Evolutionary conservation across 2,888 invertebrate genomes (phyloP), one percentile per base, ranked within the genome.

Genomic region (Cyrtodaria siliqua): DNA sequence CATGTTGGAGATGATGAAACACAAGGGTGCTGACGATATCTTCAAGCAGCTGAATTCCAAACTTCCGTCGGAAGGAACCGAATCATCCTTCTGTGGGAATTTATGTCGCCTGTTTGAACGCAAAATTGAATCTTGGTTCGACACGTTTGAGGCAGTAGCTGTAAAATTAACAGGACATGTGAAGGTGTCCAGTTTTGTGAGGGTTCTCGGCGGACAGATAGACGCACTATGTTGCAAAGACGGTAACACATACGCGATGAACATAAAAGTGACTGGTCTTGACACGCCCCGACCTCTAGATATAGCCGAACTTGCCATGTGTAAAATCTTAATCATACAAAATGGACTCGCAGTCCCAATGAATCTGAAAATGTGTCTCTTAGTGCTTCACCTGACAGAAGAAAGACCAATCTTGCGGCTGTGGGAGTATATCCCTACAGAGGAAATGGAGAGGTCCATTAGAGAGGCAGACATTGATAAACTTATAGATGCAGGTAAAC

Each of bases 401-500:
- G 86, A 87, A 20, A 73, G 87, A 20, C 89, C 89, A 0, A 86
- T 89, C 38, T 73, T 89, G 14, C 62, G 89, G 38, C 78, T 89
- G 16, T 89, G 89, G 89, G 83, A 85, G 61, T 86, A 88, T 56
- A 61, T 59, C 3, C 89, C 89, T 2, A 79, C 87, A 2, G 81
- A 62, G 2, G 87, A 87, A 60, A 88, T 89, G 89, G 88, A 89
- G 47, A 61, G 62, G 12, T 79, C 89, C 0, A 82, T 89, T 27
- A 62, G 84, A 40, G 82, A 86, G 57, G 87, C 86, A 0, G 89
- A 89, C 59, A 86, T 89, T 33, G 89, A 89, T 57, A 83, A 82
- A 61, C 73, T 89, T 56, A 89, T 89, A n/a, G 88, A 88, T 63
- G 85, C 88, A 3, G 89, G 88, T 20, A 84, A 84, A 61, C 79